Evolutionary conservation across 2,113 vertebrate species (phyloP).

Genomic region (Phaetusa simplex): DNA sequence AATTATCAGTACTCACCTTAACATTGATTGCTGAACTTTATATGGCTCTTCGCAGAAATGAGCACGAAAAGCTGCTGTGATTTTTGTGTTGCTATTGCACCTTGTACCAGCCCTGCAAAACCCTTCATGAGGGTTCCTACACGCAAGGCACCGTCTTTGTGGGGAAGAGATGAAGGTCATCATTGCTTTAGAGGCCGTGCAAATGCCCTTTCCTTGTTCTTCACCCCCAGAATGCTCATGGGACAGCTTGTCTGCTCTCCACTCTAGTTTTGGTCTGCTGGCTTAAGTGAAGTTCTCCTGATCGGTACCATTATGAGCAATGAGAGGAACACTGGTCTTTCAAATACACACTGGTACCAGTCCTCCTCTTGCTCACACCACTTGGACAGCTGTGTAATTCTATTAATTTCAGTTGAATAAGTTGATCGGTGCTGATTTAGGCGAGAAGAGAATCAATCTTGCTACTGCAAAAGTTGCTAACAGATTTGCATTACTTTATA

Average conservation of each 20-base stretch:
- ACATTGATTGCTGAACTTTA: background rate
- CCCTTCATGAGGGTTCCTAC: background rate
- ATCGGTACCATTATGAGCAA: background rate
- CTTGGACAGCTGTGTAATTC: background rate
- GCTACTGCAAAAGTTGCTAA: background rate
- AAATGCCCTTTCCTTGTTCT: background rate
- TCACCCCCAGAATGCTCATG: background rate
- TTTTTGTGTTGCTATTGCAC: background rate
- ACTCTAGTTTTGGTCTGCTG: background rate
- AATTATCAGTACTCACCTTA: background rate
- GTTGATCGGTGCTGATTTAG: background rate
- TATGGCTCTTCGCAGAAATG: background rate
- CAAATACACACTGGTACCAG: background rate
- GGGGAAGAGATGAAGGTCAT: background rate
- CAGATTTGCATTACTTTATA: background rate
- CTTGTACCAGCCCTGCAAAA: background rate
- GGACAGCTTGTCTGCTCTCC: background rate
- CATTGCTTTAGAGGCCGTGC: background rate
- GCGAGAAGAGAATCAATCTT: background rate
- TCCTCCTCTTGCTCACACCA: background rate
- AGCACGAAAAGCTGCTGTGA: background rate
- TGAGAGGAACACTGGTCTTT: background rate
- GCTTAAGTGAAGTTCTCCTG: background rate
- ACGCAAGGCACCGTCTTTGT: rapidly evolving
- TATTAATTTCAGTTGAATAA: background rate